These are phyloP conservation scores for Anorthoa munda DNA, from an alignment of 2,888 invertebrate genomes.

Conservation along the genomic window DNA sequence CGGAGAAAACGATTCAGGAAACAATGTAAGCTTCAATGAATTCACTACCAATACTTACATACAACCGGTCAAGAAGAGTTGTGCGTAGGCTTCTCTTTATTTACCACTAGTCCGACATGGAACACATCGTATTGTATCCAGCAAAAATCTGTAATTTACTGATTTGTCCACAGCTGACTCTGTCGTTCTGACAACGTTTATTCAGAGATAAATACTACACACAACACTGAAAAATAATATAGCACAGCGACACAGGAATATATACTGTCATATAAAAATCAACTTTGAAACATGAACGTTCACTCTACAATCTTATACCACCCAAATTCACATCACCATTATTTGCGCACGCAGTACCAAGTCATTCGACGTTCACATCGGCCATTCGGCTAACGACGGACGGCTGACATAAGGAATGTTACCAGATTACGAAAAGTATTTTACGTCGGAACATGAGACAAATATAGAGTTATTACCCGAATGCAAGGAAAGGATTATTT, in stretches of 20 bases:
- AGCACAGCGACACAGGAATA: conserved; percentile 66
- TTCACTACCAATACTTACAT: conserved; percentile 60
- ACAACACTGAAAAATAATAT: conserved; percentile 70
- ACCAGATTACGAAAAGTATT: conserved; percentile 36
- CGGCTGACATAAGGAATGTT: conserved; percentile 67
- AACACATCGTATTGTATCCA: conserved; percentile 78
- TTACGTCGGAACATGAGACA: neutral
- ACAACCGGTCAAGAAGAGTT: conserved; percentile 46
- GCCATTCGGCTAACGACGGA: conserved; percentile 66
- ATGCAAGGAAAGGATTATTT: too few species aligned
- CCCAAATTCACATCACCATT: conserved; percentile 74
- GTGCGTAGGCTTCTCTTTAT: conserved; percentile 70
- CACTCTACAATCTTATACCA: conserved; percentile 64
- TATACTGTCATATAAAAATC: conserved; percentile 52
- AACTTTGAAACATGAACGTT: conserved; percentile 59
- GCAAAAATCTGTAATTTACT: conserved; percentile 75
- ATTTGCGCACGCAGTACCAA: conserved; percentile 75
- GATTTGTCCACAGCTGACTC: conserved; percentile 74
- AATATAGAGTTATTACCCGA: neutral
- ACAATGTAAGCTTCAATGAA: conserved; percentile 28
- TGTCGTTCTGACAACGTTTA: conserved; percentile 63
- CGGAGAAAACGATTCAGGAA: conserved; percentile 42
- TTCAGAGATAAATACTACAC: conserved; percentile 62
- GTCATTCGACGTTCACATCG: conserved; percentile 65
- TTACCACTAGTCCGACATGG: conserved; percentile 79